Conservation (phyloP, 2,888 invertebrate genomes). For the Eupithecia abbreviata region DNA sequence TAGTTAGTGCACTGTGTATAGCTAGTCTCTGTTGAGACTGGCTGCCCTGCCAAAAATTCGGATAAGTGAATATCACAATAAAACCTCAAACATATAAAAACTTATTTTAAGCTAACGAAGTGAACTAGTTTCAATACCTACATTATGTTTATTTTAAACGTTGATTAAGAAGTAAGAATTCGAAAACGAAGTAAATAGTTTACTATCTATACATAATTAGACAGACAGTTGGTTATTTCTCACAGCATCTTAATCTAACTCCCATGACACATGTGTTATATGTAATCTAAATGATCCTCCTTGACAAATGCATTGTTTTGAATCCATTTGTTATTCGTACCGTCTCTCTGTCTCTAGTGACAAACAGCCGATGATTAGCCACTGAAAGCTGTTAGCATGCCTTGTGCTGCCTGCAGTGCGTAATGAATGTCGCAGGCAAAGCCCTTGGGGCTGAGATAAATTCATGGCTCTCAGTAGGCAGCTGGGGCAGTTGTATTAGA, state of each 20-base stretch:
- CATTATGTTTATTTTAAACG: too few species aligned
- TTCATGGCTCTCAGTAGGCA: slow-evolving; percentile 9
- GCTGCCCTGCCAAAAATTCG: too few species aligned
- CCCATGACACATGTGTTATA: not conserved
- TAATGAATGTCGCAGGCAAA: slow-evolving; percentile 33
- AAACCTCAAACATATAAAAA: too few species aligned
- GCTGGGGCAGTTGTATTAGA: not conserved
- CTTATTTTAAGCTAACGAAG: too few species aligned
- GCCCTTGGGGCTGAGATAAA: slow-evolving; percentile 32
- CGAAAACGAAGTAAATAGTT: not conserved
- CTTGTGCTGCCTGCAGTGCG: slow-evolving; percentile 18
- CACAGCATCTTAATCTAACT: not conserved
- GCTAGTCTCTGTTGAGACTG: too few species aligned
- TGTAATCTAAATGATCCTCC: not conserved
- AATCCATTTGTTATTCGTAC: not conserved
- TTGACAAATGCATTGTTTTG: slow-evolving; percentile 2
- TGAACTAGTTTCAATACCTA: too few species aligned
- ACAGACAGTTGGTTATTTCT: not conserved
- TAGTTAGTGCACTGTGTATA: too few species aligned
- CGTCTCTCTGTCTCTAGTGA: not conserved
- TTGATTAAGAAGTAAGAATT: not conserved
- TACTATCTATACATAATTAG: too few species aligned
- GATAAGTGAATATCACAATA: too few species aligned
- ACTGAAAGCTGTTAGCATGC: slow-evolving; percentile 30
- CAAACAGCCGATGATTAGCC: slow-evolving; percentile 19